Base-by-base conservation (phyloP, 2,797 vertebrate species). In the Nannoperca australis region DNA sequence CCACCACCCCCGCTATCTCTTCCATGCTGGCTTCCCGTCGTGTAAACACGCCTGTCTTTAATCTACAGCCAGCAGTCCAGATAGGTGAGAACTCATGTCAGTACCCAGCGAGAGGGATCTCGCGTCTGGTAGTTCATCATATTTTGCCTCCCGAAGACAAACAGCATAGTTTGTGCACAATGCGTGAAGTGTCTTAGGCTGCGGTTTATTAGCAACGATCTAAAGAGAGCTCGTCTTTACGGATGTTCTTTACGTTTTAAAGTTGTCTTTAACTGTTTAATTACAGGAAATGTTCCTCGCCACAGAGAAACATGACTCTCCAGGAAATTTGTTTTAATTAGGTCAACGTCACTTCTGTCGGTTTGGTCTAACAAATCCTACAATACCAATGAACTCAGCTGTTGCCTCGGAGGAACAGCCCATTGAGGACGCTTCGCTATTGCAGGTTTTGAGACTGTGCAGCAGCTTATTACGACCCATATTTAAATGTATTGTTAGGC, bases 41-140 rank as follows among this genome's bases (percentile, higher is more conserved):
- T 73, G 79, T 75, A 51, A 76, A 84, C 68, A 80, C 2, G 36
- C 4, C 51, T 64, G 76, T 68, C 64, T 81, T 73, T 69, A 81
- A 79, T 89, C 77, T 76, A n/a, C 58, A 76, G 77, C 72, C 50
- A 12, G 32, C 12, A 36, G 51, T 67, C 40, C 67, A 51, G 67
- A 70, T 9, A 72, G 81, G 79, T 79, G 63, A 18, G 68, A 80
- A 68, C 63, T 73, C 27, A 73, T 72, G 72, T 76, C 55, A 71
- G 63, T 61, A 67, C 49, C 51, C 54, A 53, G 50, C 6, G 20
- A 66, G 60, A 11, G 9, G 58, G 11, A 71, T 71, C 58, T 30
- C 8, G 24, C 30, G 58, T 40, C 32, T 14, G 59, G 13, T 56
- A 53, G 34, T 75, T 75, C 54, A 67, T 70, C 56, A 63, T 47